Percentiles rank a stretch among this genome's conserved stretches.
Evolutionary conservation across 2,888 invertebrate genomes (phyloP).

Genomic region (Sepioteuthis lessoniana): DNA sequence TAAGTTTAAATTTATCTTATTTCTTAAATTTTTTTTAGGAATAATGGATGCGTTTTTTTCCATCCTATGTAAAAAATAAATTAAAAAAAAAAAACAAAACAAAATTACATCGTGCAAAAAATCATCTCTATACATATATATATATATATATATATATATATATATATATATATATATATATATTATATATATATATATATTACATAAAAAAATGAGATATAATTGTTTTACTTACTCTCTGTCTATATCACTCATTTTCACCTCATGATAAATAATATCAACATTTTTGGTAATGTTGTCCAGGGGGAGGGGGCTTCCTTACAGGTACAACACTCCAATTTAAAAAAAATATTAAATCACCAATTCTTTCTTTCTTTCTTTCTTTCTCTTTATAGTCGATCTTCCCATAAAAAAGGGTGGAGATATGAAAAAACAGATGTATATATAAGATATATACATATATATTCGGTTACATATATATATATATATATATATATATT

Average conservation of each 20-base stretch:
- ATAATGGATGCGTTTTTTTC: too few relatives aligned
- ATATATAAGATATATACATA: background rate
- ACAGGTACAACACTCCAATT: conserved; percentile 20
- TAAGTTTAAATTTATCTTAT: too few relatives aligned
- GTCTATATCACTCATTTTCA: conserved; percentile 46
- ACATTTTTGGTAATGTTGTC: conserved; percentile 43
- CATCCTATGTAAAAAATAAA: too few relatives aligned
- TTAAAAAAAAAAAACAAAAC: too few relatives aligned
- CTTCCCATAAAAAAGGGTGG: background rate
- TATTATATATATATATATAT: background rate
- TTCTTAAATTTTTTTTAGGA: too few relatives aligned
- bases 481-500: background rate
- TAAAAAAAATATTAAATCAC: background rate
- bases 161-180: background rate
- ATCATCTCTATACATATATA: too few relatives aligned
- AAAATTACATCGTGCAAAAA: too few relatives aligned
- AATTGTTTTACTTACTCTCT: conserved; percentile 42
- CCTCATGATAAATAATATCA: conserved; percentile 43
- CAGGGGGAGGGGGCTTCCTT: conserved; percentile 3
- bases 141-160: background rate
- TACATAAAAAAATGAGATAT: background rate
- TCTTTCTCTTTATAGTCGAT: background rate
- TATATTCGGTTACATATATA: background rate
- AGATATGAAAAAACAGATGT: too few relatives aligned
- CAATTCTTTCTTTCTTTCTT: background rate